A percentile compares a stretch with the other conserved stretches of the same genome.
These are phyloP conservation scores for Eupithecia subumbrata DNA, from an alignment of 2,888 invertebrate genomes.

Conservation along the genomic window DNA sequence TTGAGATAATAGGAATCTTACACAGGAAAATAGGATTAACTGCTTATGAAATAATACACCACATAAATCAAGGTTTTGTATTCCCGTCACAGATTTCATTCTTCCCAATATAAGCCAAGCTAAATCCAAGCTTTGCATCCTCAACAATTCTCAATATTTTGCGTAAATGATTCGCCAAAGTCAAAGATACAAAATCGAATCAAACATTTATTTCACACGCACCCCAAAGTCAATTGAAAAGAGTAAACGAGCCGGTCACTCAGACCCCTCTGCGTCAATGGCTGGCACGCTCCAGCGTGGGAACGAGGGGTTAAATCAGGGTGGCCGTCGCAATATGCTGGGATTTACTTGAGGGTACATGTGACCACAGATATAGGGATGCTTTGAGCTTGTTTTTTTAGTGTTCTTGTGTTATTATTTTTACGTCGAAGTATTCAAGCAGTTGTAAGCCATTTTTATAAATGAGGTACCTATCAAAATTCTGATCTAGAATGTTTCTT, in stretches of 20 bases:
- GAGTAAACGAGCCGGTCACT: slow-evolving; percentile 13
- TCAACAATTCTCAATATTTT: neutral
- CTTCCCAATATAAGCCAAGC: neutral
- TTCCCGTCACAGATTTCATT: neutral
- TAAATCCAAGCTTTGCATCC: neutral
- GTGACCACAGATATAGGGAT: slow-evolving; percentile 4
- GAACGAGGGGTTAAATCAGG: slow-evolving; percentile 49
- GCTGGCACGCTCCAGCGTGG: slow-evolving; percentile 54
- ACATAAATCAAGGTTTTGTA: neutral
- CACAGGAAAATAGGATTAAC: neutral
- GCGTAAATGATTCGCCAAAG: neutral
- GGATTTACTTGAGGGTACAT: slow-evolving; percentile 8
- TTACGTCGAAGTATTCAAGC: too few relatives aligned
- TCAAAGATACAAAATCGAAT: neutral
- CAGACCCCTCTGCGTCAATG: slow-evolving; percentile 26
- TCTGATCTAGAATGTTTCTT: too few relatives aligned
- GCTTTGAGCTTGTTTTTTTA: neutral
- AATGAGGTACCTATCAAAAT: too few relatives aligned
- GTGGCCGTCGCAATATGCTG: slow-evolving; percentile 20
- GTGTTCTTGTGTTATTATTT: too few relatives aligned
- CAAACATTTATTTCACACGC: slow-evolving; percentile 19
- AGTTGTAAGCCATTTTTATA: too few relatives aligned
- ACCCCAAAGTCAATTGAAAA: slow-evolving; percentile 15
- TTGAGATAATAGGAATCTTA: neutral
- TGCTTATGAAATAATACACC: neutral